phyloP scores from a whole-genome alignment of 2,888 invertebrate genomes.

The Pammene fasciana region DNA sequence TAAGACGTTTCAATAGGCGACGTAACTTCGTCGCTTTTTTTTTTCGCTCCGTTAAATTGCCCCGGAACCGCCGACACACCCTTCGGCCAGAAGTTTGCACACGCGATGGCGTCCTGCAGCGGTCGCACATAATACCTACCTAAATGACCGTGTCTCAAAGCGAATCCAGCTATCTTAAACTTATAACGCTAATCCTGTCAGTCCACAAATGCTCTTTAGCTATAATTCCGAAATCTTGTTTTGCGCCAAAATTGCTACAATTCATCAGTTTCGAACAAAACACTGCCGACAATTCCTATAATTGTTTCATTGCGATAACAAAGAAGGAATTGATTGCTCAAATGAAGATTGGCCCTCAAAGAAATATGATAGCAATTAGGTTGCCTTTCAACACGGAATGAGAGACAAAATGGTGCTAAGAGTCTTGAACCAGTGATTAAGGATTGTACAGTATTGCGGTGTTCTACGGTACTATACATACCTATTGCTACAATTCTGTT shows the following conservation, averaged over 20 bases:
- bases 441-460: conserved; percentile 34
- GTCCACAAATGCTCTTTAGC: background rate
- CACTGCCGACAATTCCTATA: conserved; percentile 31
- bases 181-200: too few species aligned
- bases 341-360: conserved; percentile 40
- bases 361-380: conserved; percentile 41
- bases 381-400: conserved; percentile 39
- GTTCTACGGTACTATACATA: conserved; percentile 3
- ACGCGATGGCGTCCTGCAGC: too few species aligned
- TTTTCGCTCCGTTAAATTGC: too few species aligned
- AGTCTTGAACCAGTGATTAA: conserved; percentile 39
- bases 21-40: too few species aligned
- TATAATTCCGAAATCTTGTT: background rate
- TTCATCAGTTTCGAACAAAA: conserved; percentile 23
- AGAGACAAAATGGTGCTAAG: conserved; percentile 41
- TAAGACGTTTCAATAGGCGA: too few species aligned
- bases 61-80: too few species aligned
- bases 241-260: conserved; percentile 17
- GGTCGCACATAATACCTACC: too few species aligned
- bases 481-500: background rate
- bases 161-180: too few species aligned
- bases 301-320: conserved; percentile 36
- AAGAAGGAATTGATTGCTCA: conserved; percentile 36
- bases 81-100: too few species aligned
- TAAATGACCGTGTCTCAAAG: too few species aligned